Conservation (phyloP, 2,113 vertebrate genomes). For the Pyrgilauda ruficollis region DNA sequence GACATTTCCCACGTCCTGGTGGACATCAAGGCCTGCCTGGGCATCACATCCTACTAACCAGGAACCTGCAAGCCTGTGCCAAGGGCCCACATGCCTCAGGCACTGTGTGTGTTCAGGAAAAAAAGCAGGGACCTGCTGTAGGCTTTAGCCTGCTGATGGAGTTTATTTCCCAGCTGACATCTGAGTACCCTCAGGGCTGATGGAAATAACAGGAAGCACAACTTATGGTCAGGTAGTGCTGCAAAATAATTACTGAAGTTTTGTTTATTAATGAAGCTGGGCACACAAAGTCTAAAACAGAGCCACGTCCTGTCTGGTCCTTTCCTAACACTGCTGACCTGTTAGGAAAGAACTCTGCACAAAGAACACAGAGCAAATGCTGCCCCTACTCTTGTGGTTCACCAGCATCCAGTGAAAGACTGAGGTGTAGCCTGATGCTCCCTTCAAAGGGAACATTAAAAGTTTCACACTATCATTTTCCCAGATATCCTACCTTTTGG, state of each 20-base stretch:
- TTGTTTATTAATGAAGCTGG: background rate
- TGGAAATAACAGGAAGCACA: background rate
- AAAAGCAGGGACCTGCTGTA: background rate
- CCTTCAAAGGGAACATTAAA: background rate
- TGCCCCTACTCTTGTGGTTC: background rate
- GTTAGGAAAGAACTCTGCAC: background rate
- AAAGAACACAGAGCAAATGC: background rate
- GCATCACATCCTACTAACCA: background rate
- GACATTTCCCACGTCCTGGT: background rate
- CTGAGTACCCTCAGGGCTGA: background rate
- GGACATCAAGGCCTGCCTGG: background rate
- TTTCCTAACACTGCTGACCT: background rate
- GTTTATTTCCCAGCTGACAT: background rate
- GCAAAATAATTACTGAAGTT: background rate
- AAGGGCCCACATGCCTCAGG: fast-evolving
- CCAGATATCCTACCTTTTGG: background rate
- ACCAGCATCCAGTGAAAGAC: background rate
- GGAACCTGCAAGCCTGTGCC: background rate
- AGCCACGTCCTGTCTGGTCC: background rate
- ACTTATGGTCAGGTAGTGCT: background rate
- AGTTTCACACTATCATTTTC: background rate
- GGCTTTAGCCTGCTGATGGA: background rate
- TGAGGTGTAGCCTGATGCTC: background rate
- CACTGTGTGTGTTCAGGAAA: background rate
- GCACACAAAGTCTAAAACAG: background rate